Conservation (phyloP, 2,797 vertebrate genomes). For the Spinus pinus region DNA sequence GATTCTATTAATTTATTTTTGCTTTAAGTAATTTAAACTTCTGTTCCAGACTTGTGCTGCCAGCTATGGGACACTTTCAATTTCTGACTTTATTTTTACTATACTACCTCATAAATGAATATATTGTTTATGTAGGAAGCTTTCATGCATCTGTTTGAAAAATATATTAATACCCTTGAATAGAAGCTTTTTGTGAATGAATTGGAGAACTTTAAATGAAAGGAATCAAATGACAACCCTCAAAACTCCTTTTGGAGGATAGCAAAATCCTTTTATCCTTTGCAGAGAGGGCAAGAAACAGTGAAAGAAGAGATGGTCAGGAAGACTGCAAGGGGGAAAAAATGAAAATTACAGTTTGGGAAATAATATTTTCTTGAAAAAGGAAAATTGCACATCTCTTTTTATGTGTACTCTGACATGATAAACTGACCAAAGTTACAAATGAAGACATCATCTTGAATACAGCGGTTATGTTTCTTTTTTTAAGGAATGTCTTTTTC, state of each 20-base stretch:
- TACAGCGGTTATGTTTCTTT: neutral
- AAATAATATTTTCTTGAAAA: neutral
- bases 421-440: neutral
- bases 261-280: neutral
- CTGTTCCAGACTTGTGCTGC: neutral
- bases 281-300: neutral
- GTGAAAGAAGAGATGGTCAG: neutral
- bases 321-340: neutral
- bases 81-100: neutral
- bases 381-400: neutral
- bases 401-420: neutral
- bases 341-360: neutral
- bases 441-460: neutral
- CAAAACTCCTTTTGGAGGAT: neutral
- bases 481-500: neutral
- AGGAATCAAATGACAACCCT: neutral
- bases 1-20: neutral
- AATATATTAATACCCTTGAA: neutral
- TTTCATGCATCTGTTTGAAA: neutral
- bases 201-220: neutral
- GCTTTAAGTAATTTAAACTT: neutral
- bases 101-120: neutral
- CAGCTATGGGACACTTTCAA: neutral
- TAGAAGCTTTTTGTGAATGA: neutral
- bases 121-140: neutral